A percentile compares a stretch with the other conserved stretches of the same genome.
Evolutionary conservation across 2,113 vertebrate species (phyloP).

Genomic region (Paracanthobrama guichenoti): DNA sequence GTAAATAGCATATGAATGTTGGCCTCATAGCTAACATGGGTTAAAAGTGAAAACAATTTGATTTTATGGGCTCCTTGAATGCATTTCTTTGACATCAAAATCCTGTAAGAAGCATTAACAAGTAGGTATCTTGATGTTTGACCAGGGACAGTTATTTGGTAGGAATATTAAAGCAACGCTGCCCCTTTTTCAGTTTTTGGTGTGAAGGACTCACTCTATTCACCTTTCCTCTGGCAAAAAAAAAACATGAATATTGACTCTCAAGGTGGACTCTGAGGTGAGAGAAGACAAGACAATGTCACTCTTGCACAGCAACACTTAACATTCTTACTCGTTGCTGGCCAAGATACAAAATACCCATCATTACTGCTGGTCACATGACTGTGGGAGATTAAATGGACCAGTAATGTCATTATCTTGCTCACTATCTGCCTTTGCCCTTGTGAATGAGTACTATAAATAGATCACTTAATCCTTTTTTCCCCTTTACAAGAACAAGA

Average conservation of each 20-base stretch:
- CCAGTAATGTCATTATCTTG: conserved; percentile 65
- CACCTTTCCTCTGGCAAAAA: neutral
- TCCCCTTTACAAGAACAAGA: conserved; percentile 39
- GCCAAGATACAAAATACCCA: conserved; percentile 55
- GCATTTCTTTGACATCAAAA: neutral
- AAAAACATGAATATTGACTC: neutral
- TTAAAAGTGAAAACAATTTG: neutral
- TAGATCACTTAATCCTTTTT: conserved; percentile 55
- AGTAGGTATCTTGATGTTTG: neutral
- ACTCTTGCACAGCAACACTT: conserved; percentile 47
- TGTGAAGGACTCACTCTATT: neutral
- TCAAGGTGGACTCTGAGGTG: neutral
- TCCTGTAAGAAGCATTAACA: neutral
- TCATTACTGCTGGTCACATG: conserved; percentile 54
- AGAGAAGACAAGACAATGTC: conserved; percentile 36
- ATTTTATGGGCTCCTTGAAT: neutral
- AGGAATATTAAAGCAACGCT: neutral
- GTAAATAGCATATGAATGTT: too few relatives aligned
- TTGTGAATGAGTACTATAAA: conserved; percentile 55
- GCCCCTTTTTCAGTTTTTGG: neutral
- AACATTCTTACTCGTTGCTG: conserved; percentile 36
- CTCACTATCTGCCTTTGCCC: conserved; percentile 56
- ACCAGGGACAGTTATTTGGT: neutral
- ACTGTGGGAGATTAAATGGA: conserved; percentile 62
- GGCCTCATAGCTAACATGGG: neutral